phyloP scores from a whole-genome alignment of 2,888 invertebrate genomes.

The Andrena flavipes region DNA sequence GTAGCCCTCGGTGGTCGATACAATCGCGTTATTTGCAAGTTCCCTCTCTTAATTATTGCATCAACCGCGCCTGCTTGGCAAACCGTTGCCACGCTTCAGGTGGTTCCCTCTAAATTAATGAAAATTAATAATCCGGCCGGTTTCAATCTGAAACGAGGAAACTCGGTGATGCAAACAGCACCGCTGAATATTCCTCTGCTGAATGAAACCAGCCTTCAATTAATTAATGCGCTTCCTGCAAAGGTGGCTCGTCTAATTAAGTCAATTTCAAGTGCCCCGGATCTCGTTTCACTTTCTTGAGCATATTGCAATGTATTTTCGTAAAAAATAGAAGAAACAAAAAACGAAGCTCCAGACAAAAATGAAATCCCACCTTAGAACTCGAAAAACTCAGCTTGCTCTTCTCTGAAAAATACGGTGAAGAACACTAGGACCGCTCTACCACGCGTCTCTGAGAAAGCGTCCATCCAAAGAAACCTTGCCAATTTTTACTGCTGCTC shows the following conservation, averaged over 20 bases:
- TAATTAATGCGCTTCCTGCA: slow-evolving; percentile 51
- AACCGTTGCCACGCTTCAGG: slow-evolving; percentile 33
- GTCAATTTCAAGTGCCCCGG: slow-evolving; percentile 1
- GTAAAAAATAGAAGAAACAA: background rate
- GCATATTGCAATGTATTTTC: slow-evolving; percentile 5
- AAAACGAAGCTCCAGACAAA: background rate
- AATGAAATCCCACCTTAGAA: background rate
- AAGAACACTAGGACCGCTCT: background rate
- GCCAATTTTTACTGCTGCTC: background rate
- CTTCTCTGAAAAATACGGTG: background rate
- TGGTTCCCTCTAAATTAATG: slow-evolving; percentile 27
- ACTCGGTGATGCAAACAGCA: slow-evolving; percentile 35
- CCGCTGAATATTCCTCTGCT: slow-evolving; percentile 18
- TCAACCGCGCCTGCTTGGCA: slow-evolving; percentile 36
- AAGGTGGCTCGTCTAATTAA: slow-evolving; percentile 27
- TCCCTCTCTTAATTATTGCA: slow-evolving; percentile 38
- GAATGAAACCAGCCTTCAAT: slow-evolving; percentile 3
- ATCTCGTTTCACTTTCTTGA: slow-evolving; percentile 43
- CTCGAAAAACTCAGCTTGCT: background rate
- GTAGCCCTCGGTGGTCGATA: background rate
- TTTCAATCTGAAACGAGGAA: slow-evolving; percentile 37
- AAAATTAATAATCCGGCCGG: slow-evolving; percentile 37
- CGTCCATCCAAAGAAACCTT: too few relatives aligned
- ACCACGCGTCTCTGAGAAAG: too few relatives aligned
- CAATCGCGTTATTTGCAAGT: slow-evolving; percentile 24